Conservation (phyloP, 2,888 invertebrate genomes). For the Antheraea assamensis region DNA sequence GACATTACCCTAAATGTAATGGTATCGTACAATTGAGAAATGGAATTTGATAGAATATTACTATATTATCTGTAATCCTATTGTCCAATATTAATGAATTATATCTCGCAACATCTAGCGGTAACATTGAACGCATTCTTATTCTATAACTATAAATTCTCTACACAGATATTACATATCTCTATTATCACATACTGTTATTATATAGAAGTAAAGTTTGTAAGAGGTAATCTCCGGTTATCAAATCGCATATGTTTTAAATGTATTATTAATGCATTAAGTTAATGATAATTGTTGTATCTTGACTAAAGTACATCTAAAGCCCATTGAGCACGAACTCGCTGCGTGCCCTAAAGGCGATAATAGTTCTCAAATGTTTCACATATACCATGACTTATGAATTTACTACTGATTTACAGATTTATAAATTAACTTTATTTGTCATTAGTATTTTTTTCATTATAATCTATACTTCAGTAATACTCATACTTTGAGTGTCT, state of each 20-base stretch:
- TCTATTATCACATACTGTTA: too few species aligned
- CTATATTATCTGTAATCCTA: not conserved
- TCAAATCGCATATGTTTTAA: not conserved
- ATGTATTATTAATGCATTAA: not conserved
- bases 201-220: too few species aligned
- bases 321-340: constrained; percentile 9
- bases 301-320: not conserved
- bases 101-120: not conserved
- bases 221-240: not conserved
- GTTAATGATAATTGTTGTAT: not conserved
- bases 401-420: not conserved
- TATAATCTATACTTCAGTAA: not conserved
- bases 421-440: too few species aligned
- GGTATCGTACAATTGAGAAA: too few species aligned
- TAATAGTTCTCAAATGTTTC: not conserved
- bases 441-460: too few species aligned
- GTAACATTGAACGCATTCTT: too few species aligned
- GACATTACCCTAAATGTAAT: too few species aligned
- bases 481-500: too few species aligned
- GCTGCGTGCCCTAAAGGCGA: constrained; percentile 8
- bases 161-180: too few species aligned
- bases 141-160: too few species aligned
- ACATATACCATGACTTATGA: not conserved
- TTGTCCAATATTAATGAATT: not conserved
- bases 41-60: too few species aligned